A percentile compares a stretch with the other conserved stretches of the same genome.
phyloP scores from a whole-genome alignment of 2,888 invertebrate species.

The Druceiella hillmani region DNA sequence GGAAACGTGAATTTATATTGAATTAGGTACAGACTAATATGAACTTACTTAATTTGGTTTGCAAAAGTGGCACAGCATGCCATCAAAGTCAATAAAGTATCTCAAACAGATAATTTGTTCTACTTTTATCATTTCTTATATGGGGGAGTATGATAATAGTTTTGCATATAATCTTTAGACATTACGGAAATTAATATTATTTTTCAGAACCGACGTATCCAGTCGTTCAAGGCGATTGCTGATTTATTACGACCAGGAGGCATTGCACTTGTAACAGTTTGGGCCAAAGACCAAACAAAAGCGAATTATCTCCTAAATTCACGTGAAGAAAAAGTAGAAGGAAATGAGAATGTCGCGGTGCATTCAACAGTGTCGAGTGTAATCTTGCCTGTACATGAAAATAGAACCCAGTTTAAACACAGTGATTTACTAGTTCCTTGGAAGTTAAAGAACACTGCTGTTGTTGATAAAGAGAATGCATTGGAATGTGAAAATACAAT shows the following conservation, averaged over 20 bases:
- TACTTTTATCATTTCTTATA: too few species aligned
- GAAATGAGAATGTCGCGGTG: constrained; percentile 25
- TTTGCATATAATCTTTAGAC: neutral
- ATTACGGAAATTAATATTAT: constrained; percentile 5
- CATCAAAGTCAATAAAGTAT: too few species aligned
- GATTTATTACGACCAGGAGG: constrained; percentile 71
- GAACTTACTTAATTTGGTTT: too few species aligned
- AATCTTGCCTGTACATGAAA: constrained; percentile 76
- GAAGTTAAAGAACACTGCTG: constrained; percentile 57
- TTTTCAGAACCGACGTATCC: constrained; percentile 62
- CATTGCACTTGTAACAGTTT: constrained; percentile 83
- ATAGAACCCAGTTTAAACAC: constrained; percentile 84
- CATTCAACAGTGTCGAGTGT: constrained; percentile 31
- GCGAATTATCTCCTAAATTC: constrained; percentile 45
- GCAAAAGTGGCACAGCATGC: too few species aligned
- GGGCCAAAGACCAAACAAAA: constrained; percentile 86
- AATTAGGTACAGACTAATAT: too few species aligned
- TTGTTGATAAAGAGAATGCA: constrained; percentile 32
- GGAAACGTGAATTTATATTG: too few species aligned
- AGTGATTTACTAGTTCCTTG: constrained; percentile 95
- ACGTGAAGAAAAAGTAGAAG: constrained; percentile 26
- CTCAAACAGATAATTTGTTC: too few species aligned
- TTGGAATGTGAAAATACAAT: constrained; percentile 49
- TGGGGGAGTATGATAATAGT: neutral
- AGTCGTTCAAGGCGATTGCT: constrained; percentile 71